These are phyloP conservation scores for Perognathus longimembris DNA, from an alignment of 2,113 vertebrate species.

Conservation along the genomic window DNA sequence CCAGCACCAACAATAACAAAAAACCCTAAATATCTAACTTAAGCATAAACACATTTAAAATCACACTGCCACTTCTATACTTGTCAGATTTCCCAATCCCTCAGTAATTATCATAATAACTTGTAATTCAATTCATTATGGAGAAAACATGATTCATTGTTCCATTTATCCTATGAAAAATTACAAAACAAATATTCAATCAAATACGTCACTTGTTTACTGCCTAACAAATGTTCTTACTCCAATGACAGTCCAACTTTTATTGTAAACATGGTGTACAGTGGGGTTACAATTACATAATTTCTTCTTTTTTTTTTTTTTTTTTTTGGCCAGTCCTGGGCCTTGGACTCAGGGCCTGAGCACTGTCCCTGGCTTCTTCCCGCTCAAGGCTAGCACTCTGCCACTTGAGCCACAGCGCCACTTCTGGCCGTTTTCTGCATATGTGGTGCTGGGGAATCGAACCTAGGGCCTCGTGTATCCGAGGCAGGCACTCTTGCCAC, in stretches of 20 bases:
- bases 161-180: not conserved
- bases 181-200: not conserved
- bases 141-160: not conserved
- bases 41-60: not conserved
- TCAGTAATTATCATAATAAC: not conserved
- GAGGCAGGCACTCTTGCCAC: no score
- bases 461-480: no score
- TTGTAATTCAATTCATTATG: not conserved
- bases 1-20: no score
- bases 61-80: not conserved
- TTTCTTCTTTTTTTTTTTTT: no score
- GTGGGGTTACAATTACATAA: no score
- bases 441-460: no score
- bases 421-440: no score
- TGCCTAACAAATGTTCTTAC: not conserved
- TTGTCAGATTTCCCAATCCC: not conserved
- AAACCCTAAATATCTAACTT: not conserved
- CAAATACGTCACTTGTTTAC: not conserved
- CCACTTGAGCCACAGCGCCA: no score
- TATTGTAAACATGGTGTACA: not conserved
- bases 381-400: no score
- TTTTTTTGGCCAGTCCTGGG: no score
- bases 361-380: no score
- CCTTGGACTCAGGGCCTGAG: no score
- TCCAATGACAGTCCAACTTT: not conserved